These are phyloP conservation scores for Yoshiicerus persimilis DNA, from an alignment of 1,140 invertebrate genomes.

Conservation along the genomic window DNA sequence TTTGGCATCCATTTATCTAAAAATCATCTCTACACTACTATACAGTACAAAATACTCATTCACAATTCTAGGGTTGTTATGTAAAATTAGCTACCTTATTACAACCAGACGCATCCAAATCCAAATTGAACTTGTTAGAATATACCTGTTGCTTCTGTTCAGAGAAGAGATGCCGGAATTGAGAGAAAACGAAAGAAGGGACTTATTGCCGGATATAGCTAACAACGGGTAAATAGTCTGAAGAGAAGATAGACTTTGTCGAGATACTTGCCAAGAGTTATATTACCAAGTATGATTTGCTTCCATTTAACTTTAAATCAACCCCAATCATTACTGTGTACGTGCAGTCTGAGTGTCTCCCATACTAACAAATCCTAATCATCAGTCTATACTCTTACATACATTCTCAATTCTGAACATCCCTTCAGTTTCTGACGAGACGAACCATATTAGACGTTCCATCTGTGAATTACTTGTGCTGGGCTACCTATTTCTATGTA, in stretches of 20 bases:
- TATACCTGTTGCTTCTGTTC: neutral
- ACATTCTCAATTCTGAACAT: neutral
- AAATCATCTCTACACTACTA: neutral
- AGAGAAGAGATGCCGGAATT: neutral
- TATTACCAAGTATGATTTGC: neutral
- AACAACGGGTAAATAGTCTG: neutral
- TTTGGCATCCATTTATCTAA: neutral
- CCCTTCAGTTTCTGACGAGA: neutral
- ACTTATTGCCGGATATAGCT: neutral
- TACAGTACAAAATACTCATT: too few species aligned
- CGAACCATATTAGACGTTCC: neutral
- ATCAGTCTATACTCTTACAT: neutral
- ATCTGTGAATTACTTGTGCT: neutral
- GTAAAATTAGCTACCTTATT: neutral
- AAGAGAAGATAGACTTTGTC: neutral
- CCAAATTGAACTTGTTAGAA: neutral
- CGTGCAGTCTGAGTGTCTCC: conserved; percentile 12
- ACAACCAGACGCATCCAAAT: neutral
- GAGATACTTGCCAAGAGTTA: neutral
- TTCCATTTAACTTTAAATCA: neutral
- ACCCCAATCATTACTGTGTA: conserved; percentile 10
- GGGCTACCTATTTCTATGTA: neutral
- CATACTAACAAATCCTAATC: neutral
- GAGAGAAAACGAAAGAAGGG: neutral
- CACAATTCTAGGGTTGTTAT: neutral